Percentiles rank a stretch among this genome's conserved stretches.
These are phyloP conservation scores for Drosophila nebulosa DNA, from an alignment of 1,140 invertebrate species.

Conservation along the genomic window DNA sequence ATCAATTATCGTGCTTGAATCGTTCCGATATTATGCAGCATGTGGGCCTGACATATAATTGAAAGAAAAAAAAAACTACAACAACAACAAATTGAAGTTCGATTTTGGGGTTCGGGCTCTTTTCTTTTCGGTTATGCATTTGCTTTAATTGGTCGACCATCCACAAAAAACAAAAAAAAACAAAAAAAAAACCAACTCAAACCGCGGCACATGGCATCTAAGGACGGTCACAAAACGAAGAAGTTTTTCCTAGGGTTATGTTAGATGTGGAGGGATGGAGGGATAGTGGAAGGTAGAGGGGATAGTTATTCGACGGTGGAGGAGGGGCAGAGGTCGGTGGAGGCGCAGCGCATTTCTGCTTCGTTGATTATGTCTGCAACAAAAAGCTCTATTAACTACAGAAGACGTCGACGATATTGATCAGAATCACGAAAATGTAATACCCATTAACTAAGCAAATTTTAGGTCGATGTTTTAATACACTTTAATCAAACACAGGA, in stretches of 20 bases:
- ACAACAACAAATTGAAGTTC: conserved; percentile 25
- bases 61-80: conserved; percentile 1
- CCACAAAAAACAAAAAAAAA: conserved; percentile 14
- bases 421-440: conserved; percentile 78
- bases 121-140: conserved; percentile 40
- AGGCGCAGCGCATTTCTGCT: conserved; percentile 73
- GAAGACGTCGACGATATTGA: conserved; percentile 70
- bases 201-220: conserved; percentile 31
- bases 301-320: not conserved
- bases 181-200: conserved; percentile 2
- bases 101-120: conserved; percentile 6
- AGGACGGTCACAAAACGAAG: conserved; percentile 26
- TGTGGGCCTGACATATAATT: conserved; percentile 68
- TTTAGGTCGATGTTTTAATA: not conserved
- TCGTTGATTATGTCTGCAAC: conserved; percentile 74
- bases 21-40: conserved; percentile 64
- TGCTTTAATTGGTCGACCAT: conserved; percentile 58
- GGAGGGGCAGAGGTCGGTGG: too few species aligned
- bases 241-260: not conserved
- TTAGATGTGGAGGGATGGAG: not conserved
- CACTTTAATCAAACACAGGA: not conserved
- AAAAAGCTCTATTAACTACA: conserved; percentile 74
- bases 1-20: conserved; percentile 67
- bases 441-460: conserved; percentile 75
- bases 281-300: not conserved